Evolutionary conservation across 2,888 invertebrate genomes (phyloP).

Genomic region (Pyrocoelia pectoralis): DNA sequence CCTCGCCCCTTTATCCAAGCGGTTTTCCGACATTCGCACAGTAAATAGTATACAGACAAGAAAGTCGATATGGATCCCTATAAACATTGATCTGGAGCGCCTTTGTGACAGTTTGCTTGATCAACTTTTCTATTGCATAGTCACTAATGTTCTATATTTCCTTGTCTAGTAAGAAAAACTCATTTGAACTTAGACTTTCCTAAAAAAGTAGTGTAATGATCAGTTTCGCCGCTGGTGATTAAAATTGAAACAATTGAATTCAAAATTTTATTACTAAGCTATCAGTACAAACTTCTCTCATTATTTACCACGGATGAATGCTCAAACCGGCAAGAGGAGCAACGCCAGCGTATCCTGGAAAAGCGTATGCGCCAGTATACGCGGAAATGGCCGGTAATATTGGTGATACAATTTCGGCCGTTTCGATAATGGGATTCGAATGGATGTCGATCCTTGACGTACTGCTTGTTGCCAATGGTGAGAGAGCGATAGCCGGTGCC

Average conservation of each 20-base stretch:
- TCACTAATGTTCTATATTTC: too few relatives aligned
- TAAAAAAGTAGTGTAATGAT: too few relatives aligned
- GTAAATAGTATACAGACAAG: too few relatives aligned
- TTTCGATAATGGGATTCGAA: conserved; percentile 19
- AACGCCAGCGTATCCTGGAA: not conserved
- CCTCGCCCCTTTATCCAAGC: too few relatives aligned
- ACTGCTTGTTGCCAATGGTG: conserved; percentile 41
- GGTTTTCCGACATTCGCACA: too few relatives aligned
- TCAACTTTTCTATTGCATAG: too few relatives aligned
- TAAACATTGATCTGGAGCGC: too few relatives aligned
- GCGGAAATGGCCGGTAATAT: not conserved
- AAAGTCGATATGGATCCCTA: too few relatives aligned
- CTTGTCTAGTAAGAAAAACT: too few relatives aligned
- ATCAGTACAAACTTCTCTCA: not conserved
- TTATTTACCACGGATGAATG: conserved; percentile 9
- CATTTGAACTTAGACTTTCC: too few relatives aligned
- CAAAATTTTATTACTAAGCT: not conserved
- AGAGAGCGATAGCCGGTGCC: conserved; percentile 24
- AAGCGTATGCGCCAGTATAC: not conserved
- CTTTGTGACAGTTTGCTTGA: too few relatives aligned
- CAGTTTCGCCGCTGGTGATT: too few relatives aligned
- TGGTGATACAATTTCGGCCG: not conserved
- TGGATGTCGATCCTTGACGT: conserved; percentile 39
- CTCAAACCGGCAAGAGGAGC: not conserved
- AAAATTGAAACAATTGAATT: not conserved